These are phyloP conservation scores for Seriola aureovittata DNA, from an alignment of 2,113 vertebrate species.

Conservation along the genomic window DNA sequence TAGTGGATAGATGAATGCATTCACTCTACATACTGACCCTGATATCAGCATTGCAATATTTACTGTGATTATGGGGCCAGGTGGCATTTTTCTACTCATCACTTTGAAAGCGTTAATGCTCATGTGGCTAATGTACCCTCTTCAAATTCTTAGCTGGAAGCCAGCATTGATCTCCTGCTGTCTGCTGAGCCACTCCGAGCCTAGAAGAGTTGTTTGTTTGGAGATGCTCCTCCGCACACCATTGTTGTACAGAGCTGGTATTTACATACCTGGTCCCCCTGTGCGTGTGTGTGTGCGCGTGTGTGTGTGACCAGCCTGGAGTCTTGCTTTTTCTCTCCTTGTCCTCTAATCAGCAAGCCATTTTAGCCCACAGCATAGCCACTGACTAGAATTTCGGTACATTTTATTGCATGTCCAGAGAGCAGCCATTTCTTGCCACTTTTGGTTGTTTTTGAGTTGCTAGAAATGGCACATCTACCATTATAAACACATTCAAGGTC, in stretches of 20 bases:
- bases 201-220: conserved; percentile 45
- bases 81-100: conserved; percentile 1
- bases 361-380: conserved; percentile 8
- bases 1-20: conserved; percentile 12
- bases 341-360: conserved; percentile 39
- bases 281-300: conserved; percentile 4
- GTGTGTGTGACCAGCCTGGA: conserved; percentile 30
- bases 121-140: neutral
- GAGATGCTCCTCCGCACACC: conserved; percentile 42
- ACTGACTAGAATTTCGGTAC: neutral
- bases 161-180: conserved; percentile 39
- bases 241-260: conserved; percentile 19
- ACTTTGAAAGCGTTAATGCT: neutral
- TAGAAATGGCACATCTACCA: conserved; percentile 8
- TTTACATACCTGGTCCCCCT: conserved; percentile 33
- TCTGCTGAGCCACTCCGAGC: conserved; percentile 25
- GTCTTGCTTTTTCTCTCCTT: conserved; percentile 6
- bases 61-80: conserved; percentile 11
- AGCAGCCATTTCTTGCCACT: conserved; percentile 21
- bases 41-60: conserved; percentile 22
- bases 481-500: conserved; percentile 44
- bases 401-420: conserved; percentile 17
- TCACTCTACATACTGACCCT: conserved; percentile 14
- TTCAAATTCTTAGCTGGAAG: conserved; percentile 8
- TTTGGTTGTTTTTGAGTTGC: conserved; percentile 23